Evolutionary conservation across 1,140 invertebrate genomes (phyloP).

Genomic region (Charaxes varanes): DNA sequence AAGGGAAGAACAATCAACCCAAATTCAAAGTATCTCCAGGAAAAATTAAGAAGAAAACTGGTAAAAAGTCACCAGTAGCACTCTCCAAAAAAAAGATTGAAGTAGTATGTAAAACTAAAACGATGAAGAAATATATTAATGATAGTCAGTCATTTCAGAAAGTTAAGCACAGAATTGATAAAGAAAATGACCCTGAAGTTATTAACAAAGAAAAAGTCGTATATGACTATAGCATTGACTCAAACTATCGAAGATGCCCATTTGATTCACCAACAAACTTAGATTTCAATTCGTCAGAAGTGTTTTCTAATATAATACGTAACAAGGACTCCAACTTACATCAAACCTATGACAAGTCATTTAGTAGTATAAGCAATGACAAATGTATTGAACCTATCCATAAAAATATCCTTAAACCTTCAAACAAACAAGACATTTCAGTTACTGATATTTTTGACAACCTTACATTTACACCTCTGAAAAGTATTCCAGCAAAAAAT

Average conservation of each 20-base stretch:
- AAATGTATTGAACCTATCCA: slow-evolving; percentile 19
- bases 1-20: slow-evolving; percentile 37
- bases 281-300: slow-evolving; percentile 54
- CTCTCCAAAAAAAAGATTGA: slow-evolving; percentile 51
- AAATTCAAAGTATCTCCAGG: slow-evolving; percentile 55
- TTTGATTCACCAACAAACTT: slow-evolving; percentile 48
- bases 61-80: slow-evolving; percentile 50
- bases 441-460: slow-evolving; percentile 55
- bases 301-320: slow-evolving; percentile 45
- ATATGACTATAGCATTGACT: slow-evolving; percentile 31
- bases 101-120: slow-evolving; percentile 41
- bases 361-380: slow-evolving; percentile 17
- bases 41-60: slow-evolving; percentile 51
- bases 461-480: slow-evolving; percentile 56
- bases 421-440: slow-evolving; percentile 46
- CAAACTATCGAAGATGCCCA: slow-evolving; percentile 40
- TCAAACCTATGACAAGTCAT: slow-evolving; percentile 50
- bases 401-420: slow-evolving; percentile 51
- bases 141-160: slow-evolving; percentile 38
- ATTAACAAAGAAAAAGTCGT: slow-evolving; percentile 46
- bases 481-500: slow-evolving; percentile 32
- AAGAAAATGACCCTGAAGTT: no score
- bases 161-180: no score
- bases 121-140: slow-evolving; percentile 39
- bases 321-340: slow-evolving; percentile 32